Evolutionary conservation across 2,113 vertebrate species (phyloP), one percentile per base, ranked within the genome.

Genomic region (Chroicocephalus ridibundus): DNA sequence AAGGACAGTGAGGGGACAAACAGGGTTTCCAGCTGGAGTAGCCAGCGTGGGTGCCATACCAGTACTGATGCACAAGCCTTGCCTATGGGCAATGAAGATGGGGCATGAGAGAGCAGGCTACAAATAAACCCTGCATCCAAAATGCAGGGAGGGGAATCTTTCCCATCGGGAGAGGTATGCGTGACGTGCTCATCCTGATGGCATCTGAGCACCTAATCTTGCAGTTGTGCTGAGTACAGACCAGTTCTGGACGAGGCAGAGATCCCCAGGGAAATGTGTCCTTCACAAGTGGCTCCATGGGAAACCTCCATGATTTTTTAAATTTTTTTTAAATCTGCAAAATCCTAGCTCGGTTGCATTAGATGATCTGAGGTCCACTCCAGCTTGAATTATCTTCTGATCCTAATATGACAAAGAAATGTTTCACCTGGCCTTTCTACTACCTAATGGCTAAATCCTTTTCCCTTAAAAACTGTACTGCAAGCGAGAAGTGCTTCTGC

Each of bases 171-270:
- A 49, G 29, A 88, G 72, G 71, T 62, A 47, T 77, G 72, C 1
- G 4, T 66, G 82, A 31, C 5, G 2, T 14, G 29, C 85, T 95
- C 64, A 38, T 88, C 71, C 86, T 58, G 71, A 72, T 86, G 90
- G 82, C 82, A 95, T 90, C 88, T 26, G 8, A 66, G 74, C 92
- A 86, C 88, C 90, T 92, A 78, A 93, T 90, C 85, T 86, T 65
- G 85, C 88, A 92, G 79, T 22, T 90, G 90, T 92, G 93, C 84
- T 77, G 92, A 81, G 64, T 18, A 91, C 91, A 90, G 84, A 38
- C 49, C 27, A 1, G 61, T 2, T 42, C 82, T 88, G 85, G 85
- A 54, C 0, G 6, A 51, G 55, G 27, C 83, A 62, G 31, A 90
- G 47, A 34, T 65, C 11, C 31, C 77, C 12, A 36, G 64, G 40